phyloP scores from a whole-genome alignment of 1,140 invertebrate species.

The Vanessa tameamea region DNA sequence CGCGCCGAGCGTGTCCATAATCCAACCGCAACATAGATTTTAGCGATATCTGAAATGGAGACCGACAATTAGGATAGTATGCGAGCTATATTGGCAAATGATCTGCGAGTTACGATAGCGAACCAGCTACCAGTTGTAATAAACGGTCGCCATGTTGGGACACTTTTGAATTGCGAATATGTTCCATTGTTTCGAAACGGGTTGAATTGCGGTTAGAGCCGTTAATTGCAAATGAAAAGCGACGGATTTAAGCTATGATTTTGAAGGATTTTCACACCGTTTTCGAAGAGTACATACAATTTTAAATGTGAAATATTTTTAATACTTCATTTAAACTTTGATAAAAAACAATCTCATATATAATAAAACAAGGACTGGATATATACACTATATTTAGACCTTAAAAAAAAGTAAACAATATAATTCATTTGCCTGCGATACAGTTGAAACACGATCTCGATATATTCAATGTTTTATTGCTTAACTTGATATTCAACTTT shows the following conservation, averaged over 20 bases:
- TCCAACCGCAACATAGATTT: conserved; percentile 31
- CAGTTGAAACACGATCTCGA: no score
- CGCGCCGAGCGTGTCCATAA: conserved; percentile 9
- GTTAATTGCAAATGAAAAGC: conserved; percentile 17
- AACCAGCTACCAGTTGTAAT: conserved; percentile 15
- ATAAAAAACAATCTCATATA: no score
- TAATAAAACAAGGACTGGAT: no score
- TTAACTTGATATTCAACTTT: no score
- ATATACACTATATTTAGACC: no score
- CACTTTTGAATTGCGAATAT: conserved; percentile 15
- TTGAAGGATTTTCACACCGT: background rate
- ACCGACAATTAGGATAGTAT: conserved; percentile 62
- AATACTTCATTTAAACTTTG: no score
- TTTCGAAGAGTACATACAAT: background rate
- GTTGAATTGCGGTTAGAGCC: conserved; percentile 7
- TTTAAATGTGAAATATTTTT: no score
- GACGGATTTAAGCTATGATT: conserved; percentile 7
- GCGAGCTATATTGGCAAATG: conserved; percentile 21
- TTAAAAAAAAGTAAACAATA: no score
- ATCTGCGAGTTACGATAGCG: conserved; percentile 14
- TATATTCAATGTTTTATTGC: no score
- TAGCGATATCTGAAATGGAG: conserved; percentile 49
- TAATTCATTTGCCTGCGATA: no score
- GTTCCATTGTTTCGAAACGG: conserved; percentile 10
- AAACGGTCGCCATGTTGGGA: conserved; percentile 19